These are phyloP conservation scores for Gonioctena quinquepunctata DNA, from an alignment of 1,140 invertebrate genomes.

Conservation along the genomic window DNA sequence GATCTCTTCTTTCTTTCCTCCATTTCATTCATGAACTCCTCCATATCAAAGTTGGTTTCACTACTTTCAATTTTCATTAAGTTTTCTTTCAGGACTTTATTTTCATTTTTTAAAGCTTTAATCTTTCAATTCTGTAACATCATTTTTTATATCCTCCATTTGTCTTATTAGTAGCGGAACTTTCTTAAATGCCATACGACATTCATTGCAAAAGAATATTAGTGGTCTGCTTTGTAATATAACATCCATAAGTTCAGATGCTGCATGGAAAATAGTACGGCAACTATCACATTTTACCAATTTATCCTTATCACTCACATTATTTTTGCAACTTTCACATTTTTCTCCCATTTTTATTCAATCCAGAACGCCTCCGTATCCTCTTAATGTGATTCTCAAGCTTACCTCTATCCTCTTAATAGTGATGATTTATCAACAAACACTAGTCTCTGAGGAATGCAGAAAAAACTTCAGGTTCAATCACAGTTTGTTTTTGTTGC, in stretches of 20 bases:
- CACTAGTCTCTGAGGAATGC: no score
- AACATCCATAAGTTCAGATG: neutral
- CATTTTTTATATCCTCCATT: neutral
- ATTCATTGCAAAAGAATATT: neutral
- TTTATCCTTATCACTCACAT: neutral
- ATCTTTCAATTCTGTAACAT: neutral
- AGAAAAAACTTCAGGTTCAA: no score
- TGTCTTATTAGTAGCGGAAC: neutral
- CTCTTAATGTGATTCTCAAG: no score
- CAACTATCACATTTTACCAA: neutral
- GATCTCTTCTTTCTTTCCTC: neutral
- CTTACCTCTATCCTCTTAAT: no score
- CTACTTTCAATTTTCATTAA: neutral
- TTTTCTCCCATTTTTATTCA: neutral
- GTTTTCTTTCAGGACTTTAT: neutral
- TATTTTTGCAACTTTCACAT: neutral
- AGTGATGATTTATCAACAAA: no score
- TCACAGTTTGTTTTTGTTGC: no score
- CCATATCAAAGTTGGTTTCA: neutral
- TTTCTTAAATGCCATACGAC: neutral
- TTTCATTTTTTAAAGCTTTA: neutral
- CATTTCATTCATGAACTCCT: neutral
- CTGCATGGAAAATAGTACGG: neutral
- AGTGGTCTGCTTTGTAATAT: neutral
- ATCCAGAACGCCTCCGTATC: no score